These are phyloP conservation scores for Alethe castanea DNA, from an alignment of 2,113 vertebrate genomes.

Conservation along the genomic window DNA sequence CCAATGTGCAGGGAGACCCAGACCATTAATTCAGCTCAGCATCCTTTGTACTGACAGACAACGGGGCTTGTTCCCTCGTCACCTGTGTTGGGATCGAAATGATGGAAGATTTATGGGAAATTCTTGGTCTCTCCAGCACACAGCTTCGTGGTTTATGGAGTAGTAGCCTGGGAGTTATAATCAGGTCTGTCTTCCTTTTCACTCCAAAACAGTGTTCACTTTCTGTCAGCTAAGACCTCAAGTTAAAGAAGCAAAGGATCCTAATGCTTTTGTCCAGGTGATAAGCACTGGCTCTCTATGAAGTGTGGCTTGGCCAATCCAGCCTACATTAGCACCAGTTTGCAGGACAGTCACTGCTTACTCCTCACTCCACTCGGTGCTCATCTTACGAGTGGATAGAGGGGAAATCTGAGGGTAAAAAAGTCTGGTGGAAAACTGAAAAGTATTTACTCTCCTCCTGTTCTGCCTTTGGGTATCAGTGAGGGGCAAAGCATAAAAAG, in stretches of 20 bases:
- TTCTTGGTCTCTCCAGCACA: background rate
- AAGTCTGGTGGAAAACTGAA: background rate
- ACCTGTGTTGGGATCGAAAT: background rate
- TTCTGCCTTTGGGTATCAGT: background rate
- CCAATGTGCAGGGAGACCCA: background rate
- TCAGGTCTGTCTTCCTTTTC: background rate
- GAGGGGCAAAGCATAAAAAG: background rate
- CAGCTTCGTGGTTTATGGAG: background rate
- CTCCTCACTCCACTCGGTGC: background rate
- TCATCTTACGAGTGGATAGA: background rate
- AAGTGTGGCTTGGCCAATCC: background rate
- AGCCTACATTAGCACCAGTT: background rate
- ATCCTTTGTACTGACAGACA: background rate
- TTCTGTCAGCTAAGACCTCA: background rate
- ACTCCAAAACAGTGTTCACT: background rate
- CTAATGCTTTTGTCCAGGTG: background rate
- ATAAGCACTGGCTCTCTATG: background rate
- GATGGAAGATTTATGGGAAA: background rate
- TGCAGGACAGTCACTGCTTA: background rate
- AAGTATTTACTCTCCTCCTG: background rate
- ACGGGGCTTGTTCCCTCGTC: background rate
- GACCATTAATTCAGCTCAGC: background rate
- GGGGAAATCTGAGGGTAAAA: background rate
- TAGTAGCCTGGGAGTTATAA: background rate
- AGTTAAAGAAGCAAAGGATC: background rate